Conservation (phyloP, 2,797 vertebrate genomes). For the Rhincodon typus region DNA sequence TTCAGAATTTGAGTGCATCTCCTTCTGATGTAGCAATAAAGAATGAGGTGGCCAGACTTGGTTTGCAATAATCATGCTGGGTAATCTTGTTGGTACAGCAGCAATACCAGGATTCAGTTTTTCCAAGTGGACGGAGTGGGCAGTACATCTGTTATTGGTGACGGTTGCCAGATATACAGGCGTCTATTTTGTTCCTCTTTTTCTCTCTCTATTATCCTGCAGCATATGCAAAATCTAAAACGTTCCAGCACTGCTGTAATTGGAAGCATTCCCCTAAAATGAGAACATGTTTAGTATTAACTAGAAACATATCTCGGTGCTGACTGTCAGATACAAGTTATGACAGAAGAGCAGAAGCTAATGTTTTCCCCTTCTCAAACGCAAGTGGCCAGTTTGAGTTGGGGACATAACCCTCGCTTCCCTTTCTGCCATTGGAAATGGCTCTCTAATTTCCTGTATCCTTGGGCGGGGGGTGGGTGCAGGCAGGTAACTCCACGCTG, state of each 20-base stretch:
- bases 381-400: background rate
- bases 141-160: background rate
- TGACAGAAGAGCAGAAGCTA: background rate
- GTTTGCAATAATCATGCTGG: background rate
- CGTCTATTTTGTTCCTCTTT: background rate
- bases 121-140: too few species aligned
- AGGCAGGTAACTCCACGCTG: background rate
- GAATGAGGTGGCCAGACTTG: background rate
- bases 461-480: too few species aligned
- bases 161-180: background rate
- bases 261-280: conserved; percentile 20
- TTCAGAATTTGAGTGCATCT: background rate
- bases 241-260: background rate
- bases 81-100: background rate
- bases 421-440: background rate
- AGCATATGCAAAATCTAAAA: background rate
- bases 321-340: background rate
- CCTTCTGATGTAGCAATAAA: background rate
- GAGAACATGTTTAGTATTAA: background rate
- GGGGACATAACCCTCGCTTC: background rate
- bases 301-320: background rate
- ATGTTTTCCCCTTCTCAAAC: too few species aligned
- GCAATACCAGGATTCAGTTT: background rate
- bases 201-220: background rate
- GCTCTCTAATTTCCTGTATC: background rate